Conservation (phyloP, 2,113 vertebrate species). For the Prunella himalayana region DNA sequence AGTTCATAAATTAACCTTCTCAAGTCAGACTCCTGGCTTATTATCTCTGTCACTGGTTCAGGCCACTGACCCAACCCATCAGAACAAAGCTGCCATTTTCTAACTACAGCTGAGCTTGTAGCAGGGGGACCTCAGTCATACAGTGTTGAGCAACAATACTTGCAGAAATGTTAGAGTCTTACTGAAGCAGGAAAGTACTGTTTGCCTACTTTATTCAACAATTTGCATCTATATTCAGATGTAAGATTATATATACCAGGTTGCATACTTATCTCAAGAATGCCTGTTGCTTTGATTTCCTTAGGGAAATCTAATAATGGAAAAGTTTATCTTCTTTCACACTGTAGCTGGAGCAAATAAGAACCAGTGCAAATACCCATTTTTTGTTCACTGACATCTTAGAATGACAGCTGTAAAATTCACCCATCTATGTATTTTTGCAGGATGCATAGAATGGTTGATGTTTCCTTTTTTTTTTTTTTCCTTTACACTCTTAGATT, state of each 20-base stretch:
- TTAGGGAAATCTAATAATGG: neutral
- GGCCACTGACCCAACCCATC: neutral
- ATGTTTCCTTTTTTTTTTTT: neutral
- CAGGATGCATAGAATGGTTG: neutral
- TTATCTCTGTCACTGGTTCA: neutral
- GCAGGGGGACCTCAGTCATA: neutral
- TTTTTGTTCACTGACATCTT: neutral
- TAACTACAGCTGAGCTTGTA: neutral
- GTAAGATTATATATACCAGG: neutral
- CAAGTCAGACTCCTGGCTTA: neutral
- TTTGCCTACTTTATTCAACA: neutral
- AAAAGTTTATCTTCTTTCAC: neutral
- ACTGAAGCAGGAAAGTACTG: neutral
- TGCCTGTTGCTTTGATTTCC: constrained; percentile 3
- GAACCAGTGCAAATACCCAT: neutral
- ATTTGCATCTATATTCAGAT: neutral
- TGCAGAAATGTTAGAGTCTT: neutral
- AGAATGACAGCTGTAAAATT: neutral
- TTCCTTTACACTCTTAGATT: neutral
- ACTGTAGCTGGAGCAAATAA: neutral
- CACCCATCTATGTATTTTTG: neutral
- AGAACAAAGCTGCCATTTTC: neutral
- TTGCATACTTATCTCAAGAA: neutral
- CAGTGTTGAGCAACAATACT: neutral
- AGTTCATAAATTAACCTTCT: neutral